phyloP scores from a whole-genome alignment of 2,888 invertebrate genomes.

The Punctoribates punctum region DNA sequence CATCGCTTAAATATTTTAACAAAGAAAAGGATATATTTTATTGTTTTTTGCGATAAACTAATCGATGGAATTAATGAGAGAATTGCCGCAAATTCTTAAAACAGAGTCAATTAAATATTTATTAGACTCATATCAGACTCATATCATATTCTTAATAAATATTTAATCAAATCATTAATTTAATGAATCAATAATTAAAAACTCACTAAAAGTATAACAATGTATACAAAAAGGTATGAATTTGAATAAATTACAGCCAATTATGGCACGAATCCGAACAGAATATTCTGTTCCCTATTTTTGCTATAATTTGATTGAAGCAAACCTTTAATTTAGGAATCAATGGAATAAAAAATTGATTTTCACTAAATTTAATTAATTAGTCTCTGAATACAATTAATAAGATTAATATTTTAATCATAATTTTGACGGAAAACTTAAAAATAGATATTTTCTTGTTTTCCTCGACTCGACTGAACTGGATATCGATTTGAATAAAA shows the following conservation, averaged over 20 bases:
- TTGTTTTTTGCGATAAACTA: background rate
- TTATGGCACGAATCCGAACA: background rate
- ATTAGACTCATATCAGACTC: background rate
- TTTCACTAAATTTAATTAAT: no score
- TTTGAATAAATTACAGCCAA: background rate
- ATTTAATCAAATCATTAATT: background rate
- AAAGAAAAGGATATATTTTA: background rate
- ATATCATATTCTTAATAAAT: background rate
- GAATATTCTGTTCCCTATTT: background rate
- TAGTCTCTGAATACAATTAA: no score
- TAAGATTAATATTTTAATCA: background rate
- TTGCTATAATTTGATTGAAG: background rate
- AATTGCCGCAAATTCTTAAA: no score
- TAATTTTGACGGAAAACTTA: background rate
- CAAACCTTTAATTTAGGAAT: background rate
- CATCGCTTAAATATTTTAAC: background rate
- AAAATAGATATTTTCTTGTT: background rate
- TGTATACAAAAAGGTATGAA: background rate
- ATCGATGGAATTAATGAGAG: no score
- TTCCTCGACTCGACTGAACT: background rate
- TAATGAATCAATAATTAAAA: constrained; percentile 27
- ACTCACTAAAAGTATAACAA: background rate
- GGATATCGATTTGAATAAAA: background rate
- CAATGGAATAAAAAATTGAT: no score
- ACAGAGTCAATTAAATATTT: background rate